These are phyloP conservation scores for Sapajus apella DNA, from an alignment of 2,113 vertebrate species.

Conservation along the genomic window DNA sequence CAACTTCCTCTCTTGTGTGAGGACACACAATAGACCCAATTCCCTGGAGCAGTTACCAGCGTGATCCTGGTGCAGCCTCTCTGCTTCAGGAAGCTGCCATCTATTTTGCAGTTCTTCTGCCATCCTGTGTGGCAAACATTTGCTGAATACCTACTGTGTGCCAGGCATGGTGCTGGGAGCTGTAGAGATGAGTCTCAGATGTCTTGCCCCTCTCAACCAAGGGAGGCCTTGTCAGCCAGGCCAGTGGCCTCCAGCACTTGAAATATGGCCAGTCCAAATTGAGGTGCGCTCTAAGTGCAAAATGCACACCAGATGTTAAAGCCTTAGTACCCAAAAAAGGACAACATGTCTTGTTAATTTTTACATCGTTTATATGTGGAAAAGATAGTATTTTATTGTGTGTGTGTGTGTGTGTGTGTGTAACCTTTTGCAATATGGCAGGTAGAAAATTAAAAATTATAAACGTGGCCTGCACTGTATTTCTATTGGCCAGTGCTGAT, in stretches of 20 bases:
- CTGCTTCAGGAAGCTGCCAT: neutral
- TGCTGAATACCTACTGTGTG: neutral
- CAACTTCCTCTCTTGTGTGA: neutral
- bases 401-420: rapidly evolving
- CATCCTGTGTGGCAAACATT: neutral
- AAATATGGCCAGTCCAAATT: neutral
- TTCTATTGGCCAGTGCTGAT: rapidly evolving
- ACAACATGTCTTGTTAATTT: neutral
- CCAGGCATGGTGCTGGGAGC: neutral
- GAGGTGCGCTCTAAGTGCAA: neutral
- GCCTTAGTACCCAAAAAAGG: neutral
- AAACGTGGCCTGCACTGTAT: rapidly evolving
- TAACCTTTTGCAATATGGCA: neutral
- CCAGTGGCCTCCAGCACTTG: neutral
- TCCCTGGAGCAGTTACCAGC: neutral
- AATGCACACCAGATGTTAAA: neutral
- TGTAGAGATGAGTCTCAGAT: neutral
- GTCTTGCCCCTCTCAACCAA: neutral
- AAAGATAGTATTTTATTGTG: neutral
- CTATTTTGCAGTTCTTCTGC: neutral
- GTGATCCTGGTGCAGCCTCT: neutral
- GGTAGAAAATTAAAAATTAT: neutral
- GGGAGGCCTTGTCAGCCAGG: neutral
- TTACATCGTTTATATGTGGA: neutral
- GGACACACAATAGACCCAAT: neutral